Evolutionary conservation across 2,888 invertebrate species (phyloP).

Genomic region (Macropis europaea): DNA sequence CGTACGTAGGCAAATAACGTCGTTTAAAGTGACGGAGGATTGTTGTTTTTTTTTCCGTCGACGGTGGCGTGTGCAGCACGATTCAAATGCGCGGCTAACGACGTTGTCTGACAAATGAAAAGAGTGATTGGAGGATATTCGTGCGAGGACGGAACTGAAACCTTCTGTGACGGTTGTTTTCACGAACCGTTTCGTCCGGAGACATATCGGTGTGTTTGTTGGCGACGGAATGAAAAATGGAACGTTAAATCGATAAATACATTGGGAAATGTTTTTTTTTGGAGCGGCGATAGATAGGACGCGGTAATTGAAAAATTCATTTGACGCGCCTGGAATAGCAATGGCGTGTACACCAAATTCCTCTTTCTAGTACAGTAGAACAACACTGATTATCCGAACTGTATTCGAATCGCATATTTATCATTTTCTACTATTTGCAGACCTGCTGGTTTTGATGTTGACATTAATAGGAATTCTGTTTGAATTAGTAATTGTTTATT

Average conservation of each 20-base stretch:
- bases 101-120: not conserved
- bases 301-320: too few species aligned
- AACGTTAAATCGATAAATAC: not conserved
- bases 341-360: too few species aligned
- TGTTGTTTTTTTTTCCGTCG: constrained; percentile 34
- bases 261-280: too few species aligned
- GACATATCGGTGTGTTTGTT: not conserved
- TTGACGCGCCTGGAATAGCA: too few species aligned
- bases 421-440: too few species aligned
- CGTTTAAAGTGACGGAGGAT: constrained; percentile 29
- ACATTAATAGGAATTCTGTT: too few species aligned
- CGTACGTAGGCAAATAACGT: constrained; percentile 38
- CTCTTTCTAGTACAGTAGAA: too few species aligned
- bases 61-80: not conserved
- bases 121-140: not conserved
- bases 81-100: constrained; percentile 7
- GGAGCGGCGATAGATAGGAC: too few species aligned
- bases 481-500: too few species aligned
- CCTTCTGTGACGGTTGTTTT: not conserved
- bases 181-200: not conserved
- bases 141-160: not conserved
- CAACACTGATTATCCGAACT: too few species aligned
- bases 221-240: not conserved
- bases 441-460: too few species aligned
- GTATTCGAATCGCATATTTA: too few species aligned